Conservation (phyloP, 2,888 invertebrate genomes). For the Ferrisia virgata region DNA sequence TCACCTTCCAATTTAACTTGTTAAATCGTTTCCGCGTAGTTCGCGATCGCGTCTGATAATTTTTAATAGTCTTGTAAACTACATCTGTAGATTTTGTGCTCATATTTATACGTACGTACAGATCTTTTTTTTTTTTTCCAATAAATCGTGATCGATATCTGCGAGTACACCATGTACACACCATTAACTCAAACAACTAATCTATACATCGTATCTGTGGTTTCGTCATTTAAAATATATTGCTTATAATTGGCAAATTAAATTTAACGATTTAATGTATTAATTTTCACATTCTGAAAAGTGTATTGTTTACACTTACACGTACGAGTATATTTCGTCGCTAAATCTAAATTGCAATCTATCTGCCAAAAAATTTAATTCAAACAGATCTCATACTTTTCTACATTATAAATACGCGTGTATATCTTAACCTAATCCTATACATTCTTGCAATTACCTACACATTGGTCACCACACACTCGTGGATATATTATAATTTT, state of each 20-base stretch:
- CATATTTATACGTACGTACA: not conserved
- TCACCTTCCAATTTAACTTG: not conserved
- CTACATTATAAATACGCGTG: too few species aligned
- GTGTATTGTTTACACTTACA: not conserved
- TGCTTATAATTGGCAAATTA: not conserved
- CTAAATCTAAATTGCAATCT: too few species aligned
- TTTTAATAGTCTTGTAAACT: constrained; percentile 17
- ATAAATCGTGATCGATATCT: too few species aligned
- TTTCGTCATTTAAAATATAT: not conserved
- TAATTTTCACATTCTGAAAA: not conserved
- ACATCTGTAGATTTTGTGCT: not conserved
- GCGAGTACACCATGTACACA: too few species aligned
- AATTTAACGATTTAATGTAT: not conserved
- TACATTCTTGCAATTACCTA: too few species aligned
- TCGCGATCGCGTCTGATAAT: not conserved
- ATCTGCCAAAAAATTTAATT: too few species aligned
- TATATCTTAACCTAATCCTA: too few species aligned
- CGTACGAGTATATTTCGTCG: not conserved
- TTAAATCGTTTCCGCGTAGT: not conserved
- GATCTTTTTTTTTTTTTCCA: too few species aligned
- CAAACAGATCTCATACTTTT: too few species aligned
- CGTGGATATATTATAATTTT: too few species aligned
- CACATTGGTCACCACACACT: too few species aligned
- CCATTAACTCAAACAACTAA: not conserved
- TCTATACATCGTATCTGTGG: not conserved